Conservation (phyloP, 2,888 invertebrate genomes). For the Trachelus stipa region DNA sequence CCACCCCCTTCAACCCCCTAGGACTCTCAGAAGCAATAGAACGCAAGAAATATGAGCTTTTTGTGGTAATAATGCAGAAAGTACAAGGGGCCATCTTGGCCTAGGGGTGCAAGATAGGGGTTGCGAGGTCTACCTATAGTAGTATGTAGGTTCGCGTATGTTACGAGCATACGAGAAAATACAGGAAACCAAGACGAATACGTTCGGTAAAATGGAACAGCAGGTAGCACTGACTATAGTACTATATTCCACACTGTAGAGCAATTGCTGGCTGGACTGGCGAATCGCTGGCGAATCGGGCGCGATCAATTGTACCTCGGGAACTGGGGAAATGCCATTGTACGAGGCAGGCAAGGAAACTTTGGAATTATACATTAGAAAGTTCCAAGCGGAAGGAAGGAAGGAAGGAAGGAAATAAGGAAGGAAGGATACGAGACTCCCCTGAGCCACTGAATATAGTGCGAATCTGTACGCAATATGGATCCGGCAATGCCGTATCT, state of each 20-base stretch:
- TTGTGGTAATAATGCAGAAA: constrained; percentile 38
- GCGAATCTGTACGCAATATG: constrained; percentile 3
- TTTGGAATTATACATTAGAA: constrained; percentile 61
- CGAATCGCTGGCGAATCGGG: background rate
- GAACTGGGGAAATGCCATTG: constrained; percentile 57
- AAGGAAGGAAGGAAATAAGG: constrained; percentile 37
- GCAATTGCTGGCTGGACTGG: too few species aligned
- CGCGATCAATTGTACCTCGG: constrained; percentile 58
- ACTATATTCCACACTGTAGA: too few species aligned
- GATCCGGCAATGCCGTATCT: background rate
- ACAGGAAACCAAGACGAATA: background rate
- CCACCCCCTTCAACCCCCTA: background rate
- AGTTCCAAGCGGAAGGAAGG: constrained; percentile 48
- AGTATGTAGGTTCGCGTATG: background rate
- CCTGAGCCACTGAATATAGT: background rate
- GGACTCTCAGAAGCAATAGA: constrained; percentile 23
- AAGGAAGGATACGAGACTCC: constrained; percentile 25
- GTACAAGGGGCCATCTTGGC: constrained; percentile 12
- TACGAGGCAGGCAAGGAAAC: constrained; percentile 45
- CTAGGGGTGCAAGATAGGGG: background rate
- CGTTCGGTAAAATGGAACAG: too few species aligned
- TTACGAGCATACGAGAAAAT: background rate
- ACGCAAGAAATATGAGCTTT: constrained; percentile 39
- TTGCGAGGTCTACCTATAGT: background rate
- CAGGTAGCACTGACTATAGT: too few species aligned